A percentile compares a stretch with the other conserved stretches of the same genome.
Evolutionary conservation across 2,113 vertebrate species (phyloP).

Genomic region (Emydocephalus ijimae): DNA sequence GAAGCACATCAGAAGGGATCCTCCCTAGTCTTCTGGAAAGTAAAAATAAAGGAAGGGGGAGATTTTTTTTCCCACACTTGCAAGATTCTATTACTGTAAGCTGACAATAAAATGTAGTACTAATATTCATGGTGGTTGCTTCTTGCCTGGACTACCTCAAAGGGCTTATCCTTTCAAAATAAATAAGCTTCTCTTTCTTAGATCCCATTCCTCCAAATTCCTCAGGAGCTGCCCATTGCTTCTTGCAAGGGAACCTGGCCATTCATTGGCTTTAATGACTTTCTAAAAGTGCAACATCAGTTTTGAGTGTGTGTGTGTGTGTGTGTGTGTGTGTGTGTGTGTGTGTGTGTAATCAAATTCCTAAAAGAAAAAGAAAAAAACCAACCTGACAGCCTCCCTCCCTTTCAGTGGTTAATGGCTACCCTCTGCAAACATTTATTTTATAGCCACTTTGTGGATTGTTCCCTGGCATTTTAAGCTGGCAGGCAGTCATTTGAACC

Average conservation of each 20-base stretch:
- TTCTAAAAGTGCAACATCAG: not conserved
- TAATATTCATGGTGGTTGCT: not conserved
- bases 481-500: conserved; percentile 4
- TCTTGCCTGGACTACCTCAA: not conserved
- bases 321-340: not conserved
- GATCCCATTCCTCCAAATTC: not conserved
- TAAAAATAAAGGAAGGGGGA: not conserved
- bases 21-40: not conserved
- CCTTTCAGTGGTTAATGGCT: not conserved
- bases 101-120: not conserved
- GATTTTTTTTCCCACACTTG: not conserved
- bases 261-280: not conserved
- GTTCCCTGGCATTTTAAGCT: conserved; percentile 5
- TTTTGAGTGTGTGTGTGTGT: not conserved
- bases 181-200: not conserved
- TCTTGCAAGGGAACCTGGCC: not conserved
- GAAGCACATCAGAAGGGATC: not conserved
- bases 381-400: not conserved
- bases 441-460: conserved; percentile 8
- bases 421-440: conserved; percentile 8
- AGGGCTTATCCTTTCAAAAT: not conserved
- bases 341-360: not conserved
- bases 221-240: not conserved
- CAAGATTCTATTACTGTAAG: not conserved
- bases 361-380: not conserved